Conservation (phyloP, 2,888 invertebrate genomes). For the Argyresthia albistria region DNA sequence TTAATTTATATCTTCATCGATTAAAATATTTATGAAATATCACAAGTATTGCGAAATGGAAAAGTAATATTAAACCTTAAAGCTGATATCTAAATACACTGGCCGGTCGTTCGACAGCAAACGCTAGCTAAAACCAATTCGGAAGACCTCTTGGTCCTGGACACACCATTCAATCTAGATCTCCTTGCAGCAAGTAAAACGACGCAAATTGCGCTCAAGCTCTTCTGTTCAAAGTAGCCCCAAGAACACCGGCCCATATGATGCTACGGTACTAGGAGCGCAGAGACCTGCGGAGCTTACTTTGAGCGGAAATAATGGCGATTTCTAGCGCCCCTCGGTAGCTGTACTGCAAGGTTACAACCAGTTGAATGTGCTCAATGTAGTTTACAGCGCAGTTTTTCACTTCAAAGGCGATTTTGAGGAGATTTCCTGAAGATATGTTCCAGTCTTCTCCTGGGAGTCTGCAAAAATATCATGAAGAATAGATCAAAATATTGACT, state of each 20-base stretch:
- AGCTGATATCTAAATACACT: too few relatives aligned
- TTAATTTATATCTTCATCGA: too few relatives aligned
- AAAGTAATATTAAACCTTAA: too few relatives aligned
- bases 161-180: too few relatives aligned
- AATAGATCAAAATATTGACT: too few relatives aligned
- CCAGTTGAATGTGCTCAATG: constrained; percentile 90
- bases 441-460: constrained; percentile 11
- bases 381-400: constrained; percentile 74
- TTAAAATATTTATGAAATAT: too few relatives aligned
- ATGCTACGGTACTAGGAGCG: constrained; percentile 20
- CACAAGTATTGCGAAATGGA: too few relatives aligned
- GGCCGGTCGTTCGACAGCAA: too few relatives aligned
- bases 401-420: constrained; percentile 59
- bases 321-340: constrained; percentile 84
- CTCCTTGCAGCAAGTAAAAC: too few relatives aligned
- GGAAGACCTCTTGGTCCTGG: too few relatives aligned
- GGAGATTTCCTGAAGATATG: constrained; percentile 27
- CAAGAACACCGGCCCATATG: neutral
- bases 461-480: constrained; percentile 11
- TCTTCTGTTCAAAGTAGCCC: neutral
- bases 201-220: too few relatives aligned
- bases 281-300: constrained; percentile 50
- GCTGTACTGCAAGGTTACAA: constrained; percentile 78
- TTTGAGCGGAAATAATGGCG: constrained; percentile 81
- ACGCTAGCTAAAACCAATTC: too few relatives aligned